Conservation (phyloP, 2,797 vertebrate species). For the Acridotheres tristis region DNA sequence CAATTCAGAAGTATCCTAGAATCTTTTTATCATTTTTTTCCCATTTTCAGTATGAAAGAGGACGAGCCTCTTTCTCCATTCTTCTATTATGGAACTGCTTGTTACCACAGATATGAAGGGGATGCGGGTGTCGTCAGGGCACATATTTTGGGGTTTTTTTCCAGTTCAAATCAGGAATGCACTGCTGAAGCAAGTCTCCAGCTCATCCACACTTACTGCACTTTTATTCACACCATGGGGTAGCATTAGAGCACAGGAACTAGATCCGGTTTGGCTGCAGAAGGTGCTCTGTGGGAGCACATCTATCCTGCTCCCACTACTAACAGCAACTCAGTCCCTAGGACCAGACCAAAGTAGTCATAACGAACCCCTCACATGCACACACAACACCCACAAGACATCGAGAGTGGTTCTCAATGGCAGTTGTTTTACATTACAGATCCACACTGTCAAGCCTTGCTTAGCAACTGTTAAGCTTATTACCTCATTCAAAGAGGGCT, state of each 20-base stretch:
- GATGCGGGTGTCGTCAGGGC: background rate
- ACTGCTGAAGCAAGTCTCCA: background rate
- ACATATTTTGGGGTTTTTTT: accelerated
- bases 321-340: background rate
- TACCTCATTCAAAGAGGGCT: background rate
- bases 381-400: background rate
- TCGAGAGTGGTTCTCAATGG: background rate
- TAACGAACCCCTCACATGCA: accelerated
- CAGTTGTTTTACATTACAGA: background rate
- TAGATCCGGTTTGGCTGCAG: background rate
- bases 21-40: background rate
- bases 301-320: background rate
- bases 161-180: background rate
- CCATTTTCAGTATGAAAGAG: background rate
- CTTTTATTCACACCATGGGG: background rate
- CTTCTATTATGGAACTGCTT: background rate
- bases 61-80: background rate
- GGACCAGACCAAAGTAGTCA: background rate
- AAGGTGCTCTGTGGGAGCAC: background rate
- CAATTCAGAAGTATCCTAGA: background rate
- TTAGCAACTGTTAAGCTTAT: background rate
- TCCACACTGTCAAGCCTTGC: background rate
- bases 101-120: background rate
- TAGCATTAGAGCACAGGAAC: background rate
- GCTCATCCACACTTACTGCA: background rate